Evolutionary conservation across 2,797 vertebrate species (phyloP).

Genomic region (Ctenopoma multispine): DNA sequence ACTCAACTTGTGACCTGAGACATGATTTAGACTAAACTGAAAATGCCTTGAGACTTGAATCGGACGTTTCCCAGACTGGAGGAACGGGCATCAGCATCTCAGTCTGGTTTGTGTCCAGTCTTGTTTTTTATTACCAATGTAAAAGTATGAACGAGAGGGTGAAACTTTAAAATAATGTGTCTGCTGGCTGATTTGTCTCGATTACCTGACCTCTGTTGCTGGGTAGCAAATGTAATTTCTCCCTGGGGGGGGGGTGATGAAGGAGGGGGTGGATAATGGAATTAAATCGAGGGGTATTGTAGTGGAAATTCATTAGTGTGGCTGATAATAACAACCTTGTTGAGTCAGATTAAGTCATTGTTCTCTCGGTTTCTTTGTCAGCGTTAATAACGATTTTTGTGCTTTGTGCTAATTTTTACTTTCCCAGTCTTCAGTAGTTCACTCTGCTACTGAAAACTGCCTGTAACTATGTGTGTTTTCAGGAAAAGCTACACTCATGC

Average conservation of each 20-base stretch:
- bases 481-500: too few relatives aligned
- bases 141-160: too few relatives aligned
- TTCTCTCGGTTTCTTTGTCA: slow-evolving; percentile 35
- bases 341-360: slow-evolving; percentile 24
- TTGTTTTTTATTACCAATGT: too few relatives aligned
- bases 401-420: slow-evolving; percentile 26
- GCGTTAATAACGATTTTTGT: slow-evolving; percentile 52
- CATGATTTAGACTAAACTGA: too few relatives aligned
- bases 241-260: slow-evolving; percentile 9
- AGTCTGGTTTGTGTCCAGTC: too few relatives aligned
- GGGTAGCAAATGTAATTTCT: slow-evolving; percentile 51
- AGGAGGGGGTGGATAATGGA: slow-evolving; percentile 40
- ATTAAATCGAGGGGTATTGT: slow-evolving; percentile 48
- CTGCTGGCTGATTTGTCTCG: slow-evolving; percentile 12
- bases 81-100: too few relatives aligned
- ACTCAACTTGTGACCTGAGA: too few relatives aligned
- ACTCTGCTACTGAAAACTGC: neutral
- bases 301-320: slow-evolving; percentile 54
- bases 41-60: too few relatives aligned
- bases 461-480: too few relatives aligned
- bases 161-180: neutral
- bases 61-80: too few relatives aligned
- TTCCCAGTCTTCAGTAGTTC: slow-evolving; percentile 15
- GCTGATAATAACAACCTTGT: slow-evolving; percentile 49
- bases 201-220: slow-evolving; percentile 47